phyloP scores from a whole-genome alignment of 2,797 vertebrate genomes.

The Yasuhikotakia modesta region DNA sequence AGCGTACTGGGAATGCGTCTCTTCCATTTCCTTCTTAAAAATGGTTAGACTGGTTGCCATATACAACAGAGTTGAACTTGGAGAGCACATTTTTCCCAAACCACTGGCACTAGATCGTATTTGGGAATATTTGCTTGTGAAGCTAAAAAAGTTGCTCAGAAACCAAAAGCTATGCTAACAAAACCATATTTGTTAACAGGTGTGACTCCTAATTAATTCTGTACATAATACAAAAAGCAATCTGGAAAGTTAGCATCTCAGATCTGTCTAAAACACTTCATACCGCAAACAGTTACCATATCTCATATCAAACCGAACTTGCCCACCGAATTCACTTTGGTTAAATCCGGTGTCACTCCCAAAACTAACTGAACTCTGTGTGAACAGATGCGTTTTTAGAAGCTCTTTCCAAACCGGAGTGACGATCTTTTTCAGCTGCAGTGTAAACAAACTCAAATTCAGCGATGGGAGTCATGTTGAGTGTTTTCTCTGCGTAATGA shows the following conservation, averaged over 20 bases:
- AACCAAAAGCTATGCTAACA: too few relatives aligned
- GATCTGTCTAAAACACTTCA: too few relatives aligned
- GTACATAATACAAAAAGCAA: too few relatives aligned
- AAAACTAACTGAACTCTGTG: too few relatives aligned
- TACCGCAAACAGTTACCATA: too few relatives aligned
- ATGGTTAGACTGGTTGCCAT: conserved; percentile 35
- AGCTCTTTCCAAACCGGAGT: too few relatives aligned
- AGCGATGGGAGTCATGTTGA: conserved; percentile 64
- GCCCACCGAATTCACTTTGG: too few relatives aligned
- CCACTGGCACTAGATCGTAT: conserved; percentile 35
- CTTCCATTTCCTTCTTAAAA: conserved; percentile 54
- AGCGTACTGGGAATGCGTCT: conserved; percentile 50
- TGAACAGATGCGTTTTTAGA: neutral
- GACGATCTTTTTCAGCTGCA: neutral
- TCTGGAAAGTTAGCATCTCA: too few relatives aligned
- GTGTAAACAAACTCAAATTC: conserved; percentile 10
- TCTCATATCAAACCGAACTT: too few relatives aligned
- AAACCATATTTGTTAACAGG: too few relatives aligned
- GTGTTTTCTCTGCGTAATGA: conserved; percentile 66
- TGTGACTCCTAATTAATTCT: too few relatives aligned
- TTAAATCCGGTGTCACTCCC: too few relatives aligned
- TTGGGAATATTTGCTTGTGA: conserved; percentile 4
- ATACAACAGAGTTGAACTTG: conserved; percentile 12
- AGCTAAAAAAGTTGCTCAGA: neutral
- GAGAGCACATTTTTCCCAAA: conserved; percentile 30